Conservation (phyloP, 2,113 vertebrate species). For the Cettia cetti region DNA sequence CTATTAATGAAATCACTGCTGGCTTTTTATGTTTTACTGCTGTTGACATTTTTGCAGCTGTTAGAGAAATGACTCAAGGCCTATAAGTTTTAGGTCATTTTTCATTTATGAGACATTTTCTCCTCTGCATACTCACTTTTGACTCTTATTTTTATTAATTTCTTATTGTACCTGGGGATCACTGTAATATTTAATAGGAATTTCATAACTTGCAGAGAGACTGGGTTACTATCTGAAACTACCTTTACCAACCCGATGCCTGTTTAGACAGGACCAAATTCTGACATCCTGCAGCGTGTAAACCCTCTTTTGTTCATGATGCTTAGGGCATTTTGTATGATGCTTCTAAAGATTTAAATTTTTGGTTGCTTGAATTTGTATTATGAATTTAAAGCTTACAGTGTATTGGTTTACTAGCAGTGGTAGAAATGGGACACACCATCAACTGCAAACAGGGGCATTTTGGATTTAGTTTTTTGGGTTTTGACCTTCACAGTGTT, state of each 20-base stretch:
- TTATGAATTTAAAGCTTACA: not conserved
- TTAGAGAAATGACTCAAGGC: slow-evolving; percentile 2
- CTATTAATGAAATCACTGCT: not conserved
- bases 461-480: not conserved
- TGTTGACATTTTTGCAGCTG: slow-evolving; percentile 49
- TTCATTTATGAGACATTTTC: slow-evolving; percentile 29
- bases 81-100: slow-evolving; percentile 9
- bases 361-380: not conserved
- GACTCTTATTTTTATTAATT: slow-evolving; percentile 54
- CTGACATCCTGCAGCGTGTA: not conserved
- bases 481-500: slow-evolving; percentile 20
- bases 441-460: not conserved
- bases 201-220: slow-evolving; percentile 1
- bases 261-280: not conserved
- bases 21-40: slow-evolving; percentile 28
- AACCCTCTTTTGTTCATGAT: not conserved
- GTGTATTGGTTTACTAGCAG: not conserved
- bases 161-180: not conserved
- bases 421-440: not conserved
- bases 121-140: not conserved
- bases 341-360: not conserved
- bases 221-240: not conserved
- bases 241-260: not conserved
- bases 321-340: not conserved
- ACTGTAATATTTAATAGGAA: not conserved